Evolutionary conservation across 2,888 invertebrate species (phyloP).

Genomic region (Steinernema hermaphroditum): DNA sequence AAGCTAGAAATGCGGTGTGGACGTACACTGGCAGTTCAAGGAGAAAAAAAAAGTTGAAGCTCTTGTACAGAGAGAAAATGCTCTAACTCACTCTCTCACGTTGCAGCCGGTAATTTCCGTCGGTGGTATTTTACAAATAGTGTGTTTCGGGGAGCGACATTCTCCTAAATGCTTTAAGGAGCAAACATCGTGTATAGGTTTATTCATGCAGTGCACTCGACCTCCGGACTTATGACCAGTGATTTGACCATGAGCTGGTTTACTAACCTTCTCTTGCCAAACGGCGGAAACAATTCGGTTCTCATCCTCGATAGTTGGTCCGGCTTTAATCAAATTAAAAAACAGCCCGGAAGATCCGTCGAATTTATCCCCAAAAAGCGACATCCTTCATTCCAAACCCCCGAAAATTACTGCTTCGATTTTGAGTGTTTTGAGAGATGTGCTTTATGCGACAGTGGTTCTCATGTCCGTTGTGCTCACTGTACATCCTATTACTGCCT

Average conservation of each 20-base stretch:
- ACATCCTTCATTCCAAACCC: no score
- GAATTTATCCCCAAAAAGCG: no score
- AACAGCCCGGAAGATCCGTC: no score
- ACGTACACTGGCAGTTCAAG: neutral
- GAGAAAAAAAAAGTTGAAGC: conserved; percentile 11
- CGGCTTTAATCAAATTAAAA: no score
- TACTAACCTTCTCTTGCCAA: neutral
- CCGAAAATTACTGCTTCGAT: no score
- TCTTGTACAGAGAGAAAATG: neutral
- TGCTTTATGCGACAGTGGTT: no score
- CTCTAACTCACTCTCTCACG: conserved; percentile 15
- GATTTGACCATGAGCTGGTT: neutral
- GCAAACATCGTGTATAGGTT: neutral
- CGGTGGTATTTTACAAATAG: neutral
- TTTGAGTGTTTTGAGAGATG: no score
- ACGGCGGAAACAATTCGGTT: neutral
- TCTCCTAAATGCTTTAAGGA: neutral
- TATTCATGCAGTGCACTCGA: neutral
- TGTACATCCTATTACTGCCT: no score
- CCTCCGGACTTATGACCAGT: neutral
- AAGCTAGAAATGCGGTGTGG: neutral
- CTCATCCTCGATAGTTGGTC: neutral
- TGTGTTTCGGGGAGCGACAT: neutral
- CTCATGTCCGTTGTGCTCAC: no score
- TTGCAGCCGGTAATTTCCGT: conserved; percentile 1